Evolutionary conservation across 2,113 vertebrate species (phyloP), one percentile per base, ranked within the genome.

Genomic region (Micromys minutus): DNA sequence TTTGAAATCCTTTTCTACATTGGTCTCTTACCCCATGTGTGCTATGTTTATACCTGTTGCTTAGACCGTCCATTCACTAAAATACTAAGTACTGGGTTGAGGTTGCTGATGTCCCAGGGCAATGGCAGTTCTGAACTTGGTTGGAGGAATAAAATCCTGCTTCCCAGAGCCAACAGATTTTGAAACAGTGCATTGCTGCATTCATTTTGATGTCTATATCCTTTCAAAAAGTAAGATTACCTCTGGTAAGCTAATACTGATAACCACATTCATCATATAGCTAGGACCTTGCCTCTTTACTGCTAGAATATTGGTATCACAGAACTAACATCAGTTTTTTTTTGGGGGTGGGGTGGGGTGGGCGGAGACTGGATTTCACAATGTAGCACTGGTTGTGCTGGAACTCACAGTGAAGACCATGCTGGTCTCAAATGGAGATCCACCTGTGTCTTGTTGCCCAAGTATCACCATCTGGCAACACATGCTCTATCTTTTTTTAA

Each of bases 191-290:
- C n/a, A 42, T 84, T 61, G 57, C 80, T 84, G 15, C 26, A 45
- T 84, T 85, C 42, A 85, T 85, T 65, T 65, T 65, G 45, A 65
- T 85, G 59, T 47, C 29, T 6, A 24, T 81, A 67, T 8, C 17
- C 5, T 96, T 96, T 81, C 34, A 81, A 87, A 95, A 85, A 85
- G 26, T 65, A 52, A 22, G 88, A n/a, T 67, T 94, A 15, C 88
- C 92, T 93, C 57, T 90, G 90, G 31, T 57, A 81, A 47, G 86
- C 75, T 93, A 94, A 84, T 79, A 50, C 84, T 94, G 31, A 69
- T 89, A 63, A 50, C 36, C 22, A 67, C 75, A 19, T 81, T 50
- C 22, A 61, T 84, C 72, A 39, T 74, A 79, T 93, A 26, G 79
- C n/a, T 95, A 47, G 61, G 36, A 88, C 12, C 34, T 81, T 83